Evolutionary conservation across 1,140 invertebrate species (phyloP).

Genomic region (Leptinotarsa defecta): DNA sequence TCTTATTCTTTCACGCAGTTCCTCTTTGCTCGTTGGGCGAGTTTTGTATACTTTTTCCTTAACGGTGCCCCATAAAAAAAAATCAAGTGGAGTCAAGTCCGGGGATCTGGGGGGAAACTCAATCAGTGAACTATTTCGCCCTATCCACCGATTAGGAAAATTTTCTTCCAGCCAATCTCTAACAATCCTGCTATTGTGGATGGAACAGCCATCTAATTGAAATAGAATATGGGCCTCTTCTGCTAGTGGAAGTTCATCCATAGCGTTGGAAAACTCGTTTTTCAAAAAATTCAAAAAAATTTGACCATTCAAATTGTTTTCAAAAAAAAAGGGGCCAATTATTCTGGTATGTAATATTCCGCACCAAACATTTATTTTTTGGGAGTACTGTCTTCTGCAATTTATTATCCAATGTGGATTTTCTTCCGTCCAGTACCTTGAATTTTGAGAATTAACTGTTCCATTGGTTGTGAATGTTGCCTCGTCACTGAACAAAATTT

Average conservation of each 20-base stretch:
- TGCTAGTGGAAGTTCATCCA: not conserved
- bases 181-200: not conserved
- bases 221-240: not conserved
- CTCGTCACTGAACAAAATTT: not conserved
- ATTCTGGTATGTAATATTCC: not conserved
- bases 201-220: not conserved
- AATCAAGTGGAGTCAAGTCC: not conserved
- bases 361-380: conserved; percentile 3
- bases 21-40: not conserved
- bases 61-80: conserved; percentile 2
- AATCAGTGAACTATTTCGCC: no score
- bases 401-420: not conserved
- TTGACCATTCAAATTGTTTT: not conserved
- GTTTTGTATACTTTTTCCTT: conserved; percentile 11
- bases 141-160: no score
- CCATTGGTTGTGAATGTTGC: not conserved
- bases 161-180: no score
- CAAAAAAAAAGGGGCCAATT: not conserved
- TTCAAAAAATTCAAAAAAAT: not conserved
- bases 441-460: not conserved
- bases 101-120: conserved; percentile 3
- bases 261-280: not conserved
- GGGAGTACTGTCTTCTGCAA: not conserved
- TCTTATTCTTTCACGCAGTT: no score
- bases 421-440: not conserved